Evolutionary conservation across 2,113 vertebrate genomes (phyloP).

Genomic region (Neotragus moschatus): DNA sequence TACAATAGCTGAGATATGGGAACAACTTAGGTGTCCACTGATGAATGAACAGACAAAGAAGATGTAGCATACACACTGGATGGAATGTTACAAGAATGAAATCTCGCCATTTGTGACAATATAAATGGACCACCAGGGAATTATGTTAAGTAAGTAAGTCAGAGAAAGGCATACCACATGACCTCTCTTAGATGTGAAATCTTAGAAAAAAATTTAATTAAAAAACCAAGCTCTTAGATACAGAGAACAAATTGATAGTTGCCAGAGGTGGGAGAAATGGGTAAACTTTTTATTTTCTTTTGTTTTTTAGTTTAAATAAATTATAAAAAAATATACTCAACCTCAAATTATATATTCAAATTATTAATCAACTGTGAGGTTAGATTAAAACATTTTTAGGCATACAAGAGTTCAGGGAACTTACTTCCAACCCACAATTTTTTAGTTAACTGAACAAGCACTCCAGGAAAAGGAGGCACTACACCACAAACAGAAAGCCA

Average conservation of each 20-base stretch:
- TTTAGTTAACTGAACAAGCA: background rate
- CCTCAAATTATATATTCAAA: background rate
- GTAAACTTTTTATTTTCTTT: background rate
- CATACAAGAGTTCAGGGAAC: background rate
- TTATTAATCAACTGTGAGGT: background rate
- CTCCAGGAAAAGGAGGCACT: background rate
- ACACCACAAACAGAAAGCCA: background rate
- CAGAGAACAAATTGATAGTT: background rate
- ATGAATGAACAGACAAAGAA: background rate
- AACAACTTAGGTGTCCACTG: background rate
- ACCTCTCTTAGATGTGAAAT: background rate
- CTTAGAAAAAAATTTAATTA: background rate
- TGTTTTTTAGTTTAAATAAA: background rate
- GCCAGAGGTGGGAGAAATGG: background rate
- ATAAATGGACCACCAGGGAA: background rate
- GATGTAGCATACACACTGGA: background rate
- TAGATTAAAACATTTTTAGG: background rate
- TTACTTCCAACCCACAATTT: background rate
- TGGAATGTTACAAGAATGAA: background rate
- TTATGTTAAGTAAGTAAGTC: background rate
- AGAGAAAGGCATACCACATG: background rate
- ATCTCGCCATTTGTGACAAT: background rate
- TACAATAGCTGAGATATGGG: background rate
- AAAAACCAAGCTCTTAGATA: background rate
- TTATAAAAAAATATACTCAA: background rate